Base-by-base conservation (phyloP, 2,888 invertebrate genomes). In the Drosophila leonis region DNA sequence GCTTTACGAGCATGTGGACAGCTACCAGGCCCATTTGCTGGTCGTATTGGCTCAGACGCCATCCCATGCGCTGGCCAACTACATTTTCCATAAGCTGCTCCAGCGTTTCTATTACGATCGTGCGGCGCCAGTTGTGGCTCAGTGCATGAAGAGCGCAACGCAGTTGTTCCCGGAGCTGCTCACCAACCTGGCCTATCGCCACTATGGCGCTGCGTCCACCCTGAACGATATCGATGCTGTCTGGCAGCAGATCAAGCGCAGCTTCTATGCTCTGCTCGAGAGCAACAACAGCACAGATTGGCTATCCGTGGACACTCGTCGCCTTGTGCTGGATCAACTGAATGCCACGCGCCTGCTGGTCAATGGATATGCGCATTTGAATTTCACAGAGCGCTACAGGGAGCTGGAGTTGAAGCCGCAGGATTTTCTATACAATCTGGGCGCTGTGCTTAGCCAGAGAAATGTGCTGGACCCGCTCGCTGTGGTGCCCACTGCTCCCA, bases 21-120 rank as follows among this genome's bases (percentile, higher is more conserved):
- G 70, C 15, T 93, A 92, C 55, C 88, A 87, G 42, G 55, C 20
- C 0, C 85, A 91, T 24, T 33, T 92, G 31, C 52, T 63, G 8
- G 37, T 56, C 1, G 57, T 91, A 0, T 12, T 92, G 12, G 35
- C 48, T 0, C 27, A 51, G 0, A 83, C 83, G 0, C 59, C 83
- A 0, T 13, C 75, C 0, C 67, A 72, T 9, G 72, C 77, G 13
- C 54, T 91, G 35, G 92, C 92, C 29, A 91, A 92, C 67, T 92
- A 92, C 60, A 85, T 92, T 4, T 87, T 85, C 57, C 80, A 90
- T 27, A 79, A 92, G 54, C 65, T 93, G 27, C 57, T 91, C 20
- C 61, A 80, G 37, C 72, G 55, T 41, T 92, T 93, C 63, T 82
- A 85, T 55, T 82, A 82, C 29, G 82, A 88, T 8, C 65, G 31